Conservation (phyloP, 2,113 vertebrate genomes). For the Zosterops japonicus region DNA sequence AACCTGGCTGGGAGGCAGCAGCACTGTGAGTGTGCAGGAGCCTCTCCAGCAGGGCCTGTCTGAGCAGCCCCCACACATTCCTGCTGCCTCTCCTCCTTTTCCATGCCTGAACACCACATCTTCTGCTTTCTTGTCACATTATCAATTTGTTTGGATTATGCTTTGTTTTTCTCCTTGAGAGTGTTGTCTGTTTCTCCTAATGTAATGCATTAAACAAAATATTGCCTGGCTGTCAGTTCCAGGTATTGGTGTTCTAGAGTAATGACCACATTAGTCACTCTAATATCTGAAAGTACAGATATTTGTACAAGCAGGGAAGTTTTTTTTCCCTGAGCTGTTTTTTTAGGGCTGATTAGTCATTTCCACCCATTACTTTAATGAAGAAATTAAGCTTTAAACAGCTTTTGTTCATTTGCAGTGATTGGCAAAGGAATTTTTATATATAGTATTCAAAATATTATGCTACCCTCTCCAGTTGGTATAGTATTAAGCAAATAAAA, state of each 20-base stretch:
- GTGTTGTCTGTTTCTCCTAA: neutral
- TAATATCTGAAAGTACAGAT: neutral
- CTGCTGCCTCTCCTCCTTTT: neutral
- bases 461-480: neutral
- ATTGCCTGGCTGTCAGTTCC: neutral
- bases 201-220: neutral
- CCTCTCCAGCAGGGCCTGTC: neutral
- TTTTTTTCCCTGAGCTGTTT: neutral
- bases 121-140: neutral
- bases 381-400: neutral
- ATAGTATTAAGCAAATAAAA: neutral
- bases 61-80: accelerated
- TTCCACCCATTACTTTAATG: neutral
- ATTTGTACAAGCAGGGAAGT: neutral
- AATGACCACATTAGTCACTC: neutral
- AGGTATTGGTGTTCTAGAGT: neutral
- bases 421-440: neutral
- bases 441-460: neutral
- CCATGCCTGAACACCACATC: accelerated
- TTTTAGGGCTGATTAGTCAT: neutral
- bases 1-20: neutral
- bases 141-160: neutral
- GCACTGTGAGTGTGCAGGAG: neutral
- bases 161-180: neutral
- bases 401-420: neutral